Evolutionary conservation across 2,888 invertebrate species (phyloP).

Genomic region (Limnephilus marmoratus): DNA sequence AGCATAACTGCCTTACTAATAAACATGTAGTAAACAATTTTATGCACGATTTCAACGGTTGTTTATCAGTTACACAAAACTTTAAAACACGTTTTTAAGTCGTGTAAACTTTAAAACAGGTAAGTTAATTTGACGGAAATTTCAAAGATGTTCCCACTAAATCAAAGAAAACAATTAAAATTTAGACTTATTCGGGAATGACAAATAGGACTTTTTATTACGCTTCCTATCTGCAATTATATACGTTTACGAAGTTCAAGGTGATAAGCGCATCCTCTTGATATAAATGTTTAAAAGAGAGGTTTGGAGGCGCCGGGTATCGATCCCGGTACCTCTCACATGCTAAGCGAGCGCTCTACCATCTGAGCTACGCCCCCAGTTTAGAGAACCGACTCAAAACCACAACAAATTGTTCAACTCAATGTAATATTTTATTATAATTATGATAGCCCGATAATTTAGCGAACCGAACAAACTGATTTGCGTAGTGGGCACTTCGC

Average conservation of each 20-base stretch:
- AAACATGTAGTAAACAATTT: no score
- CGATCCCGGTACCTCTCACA: conserved; percentile 78
- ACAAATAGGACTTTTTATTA: no score
- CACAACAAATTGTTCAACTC: not conserved
- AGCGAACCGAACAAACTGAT: not conserved
- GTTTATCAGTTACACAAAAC: no score
- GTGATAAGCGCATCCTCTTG: not conserved
- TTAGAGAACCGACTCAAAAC: not conserved
- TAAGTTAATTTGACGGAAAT: no score
- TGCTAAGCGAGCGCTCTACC: conserved; percentile 79
- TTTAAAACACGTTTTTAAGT: no score
- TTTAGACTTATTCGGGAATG: no score
- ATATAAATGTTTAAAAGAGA: conserved; percentile 29
- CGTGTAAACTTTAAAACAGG: no score
- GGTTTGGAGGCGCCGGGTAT: conserved; percentile 77
- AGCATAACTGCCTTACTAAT: no score
- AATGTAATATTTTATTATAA: not conserved
- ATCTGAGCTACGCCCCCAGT: conserved; percentile 78
- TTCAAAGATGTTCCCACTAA: no score
- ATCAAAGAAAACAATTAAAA: no score
- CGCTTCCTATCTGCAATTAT: no score
- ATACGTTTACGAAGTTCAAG: not conserved
- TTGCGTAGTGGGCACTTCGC: not conserved
- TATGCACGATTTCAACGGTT: no score
- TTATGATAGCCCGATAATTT: not conserved